These are phyloP conservation scores for Anguilla obscura DNA, from an alignment of 2,797 vertebrate genomes.

Conservation along the genomic window DNA sequence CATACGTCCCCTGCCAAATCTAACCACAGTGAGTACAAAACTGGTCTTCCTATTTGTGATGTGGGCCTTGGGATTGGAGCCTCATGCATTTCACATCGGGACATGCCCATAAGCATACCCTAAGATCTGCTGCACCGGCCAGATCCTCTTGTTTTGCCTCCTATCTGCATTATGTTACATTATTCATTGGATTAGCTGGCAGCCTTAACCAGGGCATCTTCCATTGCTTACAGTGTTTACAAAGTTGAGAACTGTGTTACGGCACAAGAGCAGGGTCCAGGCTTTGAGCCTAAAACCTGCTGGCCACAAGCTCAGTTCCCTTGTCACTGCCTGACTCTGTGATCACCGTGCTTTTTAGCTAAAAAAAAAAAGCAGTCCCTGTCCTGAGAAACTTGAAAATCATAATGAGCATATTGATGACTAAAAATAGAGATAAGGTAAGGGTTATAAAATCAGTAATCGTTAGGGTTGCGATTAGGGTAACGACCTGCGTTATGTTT, in stretches of 20 bases:
- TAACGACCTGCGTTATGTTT: not conserved
- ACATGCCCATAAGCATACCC: not conserved
- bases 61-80: not conserved
- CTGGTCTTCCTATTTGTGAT: not conserved
- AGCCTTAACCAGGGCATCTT: not conserved
- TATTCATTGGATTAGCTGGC: constrained; percentile 24
- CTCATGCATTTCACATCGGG: not conserved
- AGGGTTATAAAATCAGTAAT: not conserved
- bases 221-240: not conserved
- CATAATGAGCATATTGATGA: not conserved
- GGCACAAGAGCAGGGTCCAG: not conserved
- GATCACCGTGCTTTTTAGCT: not conserved
- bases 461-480: not conserved
- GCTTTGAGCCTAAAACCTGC: not conserved
- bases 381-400: not conserved
- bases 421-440: not conserved
- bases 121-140: not conserved
- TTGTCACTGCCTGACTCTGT: not conserved
- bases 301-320: not conserved
- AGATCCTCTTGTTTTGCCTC: not conserved
- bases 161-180: constrained; percentile 12
- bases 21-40: constrained; percentile 85
- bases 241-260: not conserved
- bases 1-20: constrained; percentile 86
- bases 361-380: not conserved